phyloP scores from a whole-genome alignment of 2,797 vertebrate genomes.

The Mastacembelus armatus region DNA sequence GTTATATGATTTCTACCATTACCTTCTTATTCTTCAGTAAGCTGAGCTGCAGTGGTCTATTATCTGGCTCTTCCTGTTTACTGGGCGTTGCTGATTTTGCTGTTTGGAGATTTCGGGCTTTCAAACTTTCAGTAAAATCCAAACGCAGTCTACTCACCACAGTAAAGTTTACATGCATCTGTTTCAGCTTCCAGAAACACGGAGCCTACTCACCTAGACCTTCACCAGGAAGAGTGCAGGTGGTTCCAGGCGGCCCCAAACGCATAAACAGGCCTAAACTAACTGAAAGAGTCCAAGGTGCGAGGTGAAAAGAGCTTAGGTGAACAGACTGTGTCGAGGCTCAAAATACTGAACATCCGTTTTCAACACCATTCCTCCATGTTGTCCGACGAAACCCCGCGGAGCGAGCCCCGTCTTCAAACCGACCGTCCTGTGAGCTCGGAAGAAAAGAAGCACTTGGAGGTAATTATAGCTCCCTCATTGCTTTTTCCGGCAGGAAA shows the following conservation, averaged over 20 bases:
- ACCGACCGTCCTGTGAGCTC: constrained; percentile 7
- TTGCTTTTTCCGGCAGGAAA: constrained; percentile 60
- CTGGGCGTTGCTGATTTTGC: constrained; percentile 33
- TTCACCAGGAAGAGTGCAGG: constrained; percentile 30
- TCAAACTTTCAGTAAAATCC: neutral
- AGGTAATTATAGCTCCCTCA: constrained; percentile 72
- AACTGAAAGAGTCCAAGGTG: neutral
- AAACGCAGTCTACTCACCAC: rapidly evolving
- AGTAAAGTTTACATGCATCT: rapidly evolving
- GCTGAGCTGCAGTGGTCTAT: neutral
- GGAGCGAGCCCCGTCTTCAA: constrained; percentile 13
- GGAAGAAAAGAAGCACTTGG: neutral
- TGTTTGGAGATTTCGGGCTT: neutral
- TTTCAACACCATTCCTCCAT: constrained; percentile 21
- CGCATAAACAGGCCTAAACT: constrained; percentile 7
- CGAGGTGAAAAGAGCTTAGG: neutral
- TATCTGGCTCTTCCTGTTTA: constrained; percentile 55
- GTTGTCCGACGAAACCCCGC: neutral
- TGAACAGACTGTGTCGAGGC: rapidly evolving
- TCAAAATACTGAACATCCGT: rapidly evolving
- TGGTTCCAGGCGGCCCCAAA: constrained; percentile 4
- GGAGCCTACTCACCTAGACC: no score
- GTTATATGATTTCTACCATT: no score
- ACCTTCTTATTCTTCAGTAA: no score
- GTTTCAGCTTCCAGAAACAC: neutral